These are phyloP conservation scores for Sphecodes monilicornis DNA, from an alignment of 2,888 invertebrate species.

Conservation along the genomic window DNA sequence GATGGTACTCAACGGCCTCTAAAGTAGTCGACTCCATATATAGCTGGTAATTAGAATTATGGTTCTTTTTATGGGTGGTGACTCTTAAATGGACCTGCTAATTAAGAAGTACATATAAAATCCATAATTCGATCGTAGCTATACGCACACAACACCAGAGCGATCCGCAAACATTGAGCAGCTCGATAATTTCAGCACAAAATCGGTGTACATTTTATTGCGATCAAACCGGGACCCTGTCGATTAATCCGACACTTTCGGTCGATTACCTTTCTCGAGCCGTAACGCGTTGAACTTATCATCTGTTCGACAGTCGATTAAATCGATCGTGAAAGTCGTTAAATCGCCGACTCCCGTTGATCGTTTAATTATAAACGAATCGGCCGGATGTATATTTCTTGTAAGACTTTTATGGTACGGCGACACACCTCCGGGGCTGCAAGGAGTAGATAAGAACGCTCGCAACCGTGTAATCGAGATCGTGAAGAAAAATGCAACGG, in stretches of 20 bases:
- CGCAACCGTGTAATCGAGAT: not conserved
- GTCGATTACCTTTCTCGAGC: slow-evolving; percentile 7
- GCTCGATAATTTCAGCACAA: not conserved
- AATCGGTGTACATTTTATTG: not conserved
- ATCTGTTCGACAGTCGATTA: not conserved
- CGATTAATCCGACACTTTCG: slow-evolving; percentile 29
- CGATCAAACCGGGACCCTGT: slow-evolving; percentile 4
- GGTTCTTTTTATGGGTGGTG: slow-evolving; percentile 11
- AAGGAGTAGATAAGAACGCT: not conserved
- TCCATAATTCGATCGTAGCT: not conserved
- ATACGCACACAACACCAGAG: too few relatives aligned
- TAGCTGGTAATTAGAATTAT: slow-evolving; percentile 35
- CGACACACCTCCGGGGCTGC: not conserved
- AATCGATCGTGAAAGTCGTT: slow-evolving; percentile 4
- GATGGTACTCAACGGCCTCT: slow-evolving; percentile 16
- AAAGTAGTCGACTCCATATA: slow-evolving; percentile 21
- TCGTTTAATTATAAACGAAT: slow-evolving; percentile 4
- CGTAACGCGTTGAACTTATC: slow-evolving; percentile 13
- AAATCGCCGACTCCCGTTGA: not conserved
- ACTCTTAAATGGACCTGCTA: slow-evolving; percentile 14
- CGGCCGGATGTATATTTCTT: not conserved
- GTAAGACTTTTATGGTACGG: not conserved
- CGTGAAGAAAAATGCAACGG: not conserved
- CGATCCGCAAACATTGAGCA: not conserved
- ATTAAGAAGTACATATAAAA: not conserved